Conservation (phyloP, 2,797 vertebrate genomes). For the Emys orbicularis region DNA sequence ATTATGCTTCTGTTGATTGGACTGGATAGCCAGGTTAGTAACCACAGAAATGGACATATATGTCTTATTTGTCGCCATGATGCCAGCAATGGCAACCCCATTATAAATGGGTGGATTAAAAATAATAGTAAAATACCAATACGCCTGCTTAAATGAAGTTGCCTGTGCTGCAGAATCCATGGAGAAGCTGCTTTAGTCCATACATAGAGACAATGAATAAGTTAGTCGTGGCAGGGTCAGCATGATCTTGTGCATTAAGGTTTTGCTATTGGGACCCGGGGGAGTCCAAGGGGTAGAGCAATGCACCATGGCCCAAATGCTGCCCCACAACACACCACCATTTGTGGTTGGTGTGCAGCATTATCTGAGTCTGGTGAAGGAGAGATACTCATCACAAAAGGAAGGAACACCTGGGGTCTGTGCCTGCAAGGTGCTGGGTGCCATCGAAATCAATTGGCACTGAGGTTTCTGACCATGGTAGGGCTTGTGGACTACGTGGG, state of each 20-base stretch:
- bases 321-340: background rate
- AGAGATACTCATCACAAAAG: background rate
- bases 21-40: constrained; percentile 97
- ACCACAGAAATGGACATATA: rapidly evolving
- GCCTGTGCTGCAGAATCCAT: background rate
- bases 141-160: background rate
- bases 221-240: background rate
- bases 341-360: background rate
- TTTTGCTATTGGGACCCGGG: background rate
- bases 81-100: constrained; percentile 4
- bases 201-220: background rate
- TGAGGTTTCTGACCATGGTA: background rate
- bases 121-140: background rate
- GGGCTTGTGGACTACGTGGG: background rate
- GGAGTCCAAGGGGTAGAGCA: background rate
- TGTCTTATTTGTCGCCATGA: rapidly evolving
- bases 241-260: background rate
- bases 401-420: background rate
- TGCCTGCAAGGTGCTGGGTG: background rate
- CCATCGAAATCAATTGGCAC: rapidly evolving
- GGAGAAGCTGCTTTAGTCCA: background rate
- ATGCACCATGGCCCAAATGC: background rate
- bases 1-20: constrained; percentile 99
- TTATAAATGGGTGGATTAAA: background rate
- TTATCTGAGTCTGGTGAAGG: background rate